phyloP scores from a whole-genome alignment of 2,888 invertebrate genomes.

The Stenotaenia linearis region DNA sequence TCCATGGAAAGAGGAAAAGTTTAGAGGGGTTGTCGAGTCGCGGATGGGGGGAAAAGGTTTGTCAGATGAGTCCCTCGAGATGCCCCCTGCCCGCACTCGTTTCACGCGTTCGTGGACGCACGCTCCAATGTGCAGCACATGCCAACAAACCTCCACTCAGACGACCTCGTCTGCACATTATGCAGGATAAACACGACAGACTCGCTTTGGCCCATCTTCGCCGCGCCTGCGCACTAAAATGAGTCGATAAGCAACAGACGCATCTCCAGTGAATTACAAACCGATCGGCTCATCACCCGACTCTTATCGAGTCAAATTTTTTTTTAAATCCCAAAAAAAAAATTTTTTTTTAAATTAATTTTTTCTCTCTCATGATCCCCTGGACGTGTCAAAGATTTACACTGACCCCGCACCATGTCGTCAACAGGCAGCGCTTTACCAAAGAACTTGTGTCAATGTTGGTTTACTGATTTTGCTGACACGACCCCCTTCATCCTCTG shows the following conservation, averaged over 20 bases:
- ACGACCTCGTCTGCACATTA: not conserved
- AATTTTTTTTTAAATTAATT: no score
- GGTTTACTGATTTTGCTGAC: slow-evolving; percentile 28
- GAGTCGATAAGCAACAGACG: not conserved
- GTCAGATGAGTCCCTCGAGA: slow-evolving; percentile 4
- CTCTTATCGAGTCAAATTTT: not conserved
- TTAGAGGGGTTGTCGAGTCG: not conserved
- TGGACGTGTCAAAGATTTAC: not conserved
- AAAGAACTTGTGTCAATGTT: slow-evolving; percentile 32
- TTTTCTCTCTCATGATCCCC: no score
- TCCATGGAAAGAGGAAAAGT: not conserved
- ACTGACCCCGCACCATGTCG: not conserved
- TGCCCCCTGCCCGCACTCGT: slow-evolving; percentile 10
- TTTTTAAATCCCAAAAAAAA: no score
- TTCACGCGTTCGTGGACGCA: slow-evolving; percentile 21
- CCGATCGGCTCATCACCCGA: not conserved
- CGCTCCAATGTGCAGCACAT: not conserved
- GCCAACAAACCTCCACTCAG: not conserved
- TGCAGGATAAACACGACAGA: slow-evolving; percentile 1
- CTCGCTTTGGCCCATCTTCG: not conserved
- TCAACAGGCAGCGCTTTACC: not conserved
- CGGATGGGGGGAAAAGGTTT: not conserved
- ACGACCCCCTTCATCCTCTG: slow-evolving; percentile 11
- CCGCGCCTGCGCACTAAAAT: not conserved
- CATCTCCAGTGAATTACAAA: not conserved